These are phyloP conservation scores for Micromesistius poutassou DNA, from an alignment of 2,797 vertebrate species.

Conservation along the genomic window DNA sequence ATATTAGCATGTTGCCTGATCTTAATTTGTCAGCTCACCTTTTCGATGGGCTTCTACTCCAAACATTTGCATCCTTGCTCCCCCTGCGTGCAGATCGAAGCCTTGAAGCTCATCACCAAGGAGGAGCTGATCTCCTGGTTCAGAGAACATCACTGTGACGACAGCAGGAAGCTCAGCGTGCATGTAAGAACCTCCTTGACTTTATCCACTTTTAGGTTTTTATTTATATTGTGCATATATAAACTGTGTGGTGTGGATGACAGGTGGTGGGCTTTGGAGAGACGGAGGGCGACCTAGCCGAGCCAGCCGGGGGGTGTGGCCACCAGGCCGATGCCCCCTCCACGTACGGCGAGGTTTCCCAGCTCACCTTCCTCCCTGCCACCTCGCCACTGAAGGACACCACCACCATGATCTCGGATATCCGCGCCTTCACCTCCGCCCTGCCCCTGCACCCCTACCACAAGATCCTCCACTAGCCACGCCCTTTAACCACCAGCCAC, in stretches of 20 bases:
- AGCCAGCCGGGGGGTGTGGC: slow-evolving; percentile 22
- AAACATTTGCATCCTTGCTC: neutral
- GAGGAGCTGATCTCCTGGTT: slow-evolving; percentile 85
- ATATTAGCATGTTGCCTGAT: neutral
- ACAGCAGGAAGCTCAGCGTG: slow-evolving; percentile 84
- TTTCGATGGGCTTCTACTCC: neutral
- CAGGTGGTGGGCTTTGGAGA: slow-evolving; percentile 90
- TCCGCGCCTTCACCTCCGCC: slow-evolving; percentile 84
- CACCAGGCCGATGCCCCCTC: slow-evolving; percentile 49
- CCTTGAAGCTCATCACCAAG: slow-evolving; percentile 83
- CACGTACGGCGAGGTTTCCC: slow-evolving; percentile 78
- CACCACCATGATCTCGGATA: slow-evolving; percentile 77
- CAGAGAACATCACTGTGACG: slow-evolving; percentile 73
- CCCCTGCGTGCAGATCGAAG: slow-evolving; percentile 78
- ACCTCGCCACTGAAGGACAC: slow-evolving; percentile 67
- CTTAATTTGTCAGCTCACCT: neutral
- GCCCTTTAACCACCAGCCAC: slow-evolving; percentile 45
- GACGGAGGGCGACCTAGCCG: slow-evolving; percentile 73
- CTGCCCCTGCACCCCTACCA: slow-evolving; percentile 88
- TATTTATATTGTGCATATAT: neutral
- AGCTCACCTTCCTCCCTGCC: slow-evolving; percentile 79
- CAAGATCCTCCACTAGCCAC: slow-evolving; percentile 80
- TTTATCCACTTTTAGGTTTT: neutral
- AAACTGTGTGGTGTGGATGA: neutral
- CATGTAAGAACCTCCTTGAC: slow-evolving; percentile 74